phyloP scores from a whole-genome alignment of 2,797 vertebrate species.

The Periparus ater region DNA sequence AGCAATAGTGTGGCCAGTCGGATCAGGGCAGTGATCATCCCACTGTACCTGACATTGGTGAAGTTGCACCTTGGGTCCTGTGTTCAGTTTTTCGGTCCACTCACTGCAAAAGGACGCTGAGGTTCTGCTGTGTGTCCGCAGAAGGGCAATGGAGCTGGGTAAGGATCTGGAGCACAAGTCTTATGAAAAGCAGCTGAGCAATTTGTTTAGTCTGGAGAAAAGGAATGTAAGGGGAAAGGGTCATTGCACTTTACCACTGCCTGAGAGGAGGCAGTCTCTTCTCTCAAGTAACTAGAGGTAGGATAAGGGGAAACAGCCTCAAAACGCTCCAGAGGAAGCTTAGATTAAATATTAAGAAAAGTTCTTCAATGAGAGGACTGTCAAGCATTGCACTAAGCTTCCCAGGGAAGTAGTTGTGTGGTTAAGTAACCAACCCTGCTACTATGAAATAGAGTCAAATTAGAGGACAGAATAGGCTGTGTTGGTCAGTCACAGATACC shows the following conservation, averaged over 20 bases:
- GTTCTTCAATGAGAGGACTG: background rate
- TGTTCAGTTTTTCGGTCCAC: fast-evolving
- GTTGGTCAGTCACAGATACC: background rate
- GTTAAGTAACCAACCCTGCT: background rate
- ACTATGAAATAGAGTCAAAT: background rate
- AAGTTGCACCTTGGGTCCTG: fast-evolving
- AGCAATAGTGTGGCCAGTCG: background rate
- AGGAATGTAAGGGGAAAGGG: background rate
- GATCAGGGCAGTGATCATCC: fast-evolving
- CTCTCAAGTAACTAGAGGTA: background rate
- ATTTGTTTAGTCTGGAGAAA: background rate
- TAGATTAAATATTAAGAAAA: background rate
- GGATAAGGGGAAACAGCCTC: background rate
- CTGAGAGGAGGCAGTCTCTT: background rate
- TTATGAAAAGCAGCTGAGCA: background rate
- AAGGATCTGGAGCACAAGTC: background rate
- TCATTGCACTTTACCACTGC: background rate
- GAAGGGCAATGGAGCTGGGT: fast-evolving
- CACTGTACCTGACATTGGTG: background rate
- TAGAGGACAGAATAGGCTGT: background rate
- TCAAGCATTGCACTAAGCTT: background rate
- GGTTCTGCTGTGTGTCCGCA: background rate
- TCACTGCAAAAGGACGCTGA: background rate
- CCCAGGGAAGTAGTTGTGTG: background rate
- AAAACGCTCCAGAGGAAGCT: background rate